Evolutionary conservation across 1,140 invertebrate species (phyloP).

Genomic region (Drosophila murphyi): DNA sequence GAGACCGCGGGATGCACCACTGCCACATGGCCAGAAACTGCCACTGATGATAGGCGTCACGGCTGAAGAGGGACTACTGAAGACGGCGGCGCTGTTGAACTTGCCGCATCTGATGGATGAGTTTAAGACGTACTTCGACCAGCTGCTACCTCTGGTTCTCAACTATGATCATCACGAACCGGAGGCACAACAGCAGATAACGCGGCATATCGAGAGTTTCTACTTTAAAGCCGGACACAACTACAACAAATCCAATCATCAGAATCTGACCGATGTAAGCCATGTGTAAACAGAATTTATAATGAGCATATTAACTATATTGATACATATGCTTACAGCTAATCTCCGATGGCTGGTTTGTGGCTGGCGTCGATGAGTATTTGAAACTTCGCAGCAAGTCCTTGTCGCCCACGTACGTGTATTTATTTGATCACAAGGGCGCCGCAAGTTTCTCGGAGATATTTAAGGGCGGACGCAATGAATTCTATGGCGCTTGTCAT

Average conservation of each 20-base stretch:
- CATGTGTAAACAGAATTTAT: neutral
- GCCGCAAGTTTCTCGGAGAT: slow-evolving; percentile 89
- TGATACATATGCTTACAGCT: slow-evolving; percentile 85
- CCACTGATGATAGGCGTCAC: slow-evolving; percentile 89
- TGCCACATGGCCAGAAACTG: slow-evolving; percentile 86
- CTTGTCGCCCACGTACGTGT: slow-evolving; percentile 87
- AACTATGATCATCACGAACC: slow-evolving; percentile 87
- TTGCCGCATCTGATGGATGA: slow-evolving; percentile 84
- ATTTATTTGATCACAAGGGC: slow-evolving; percentile 88
- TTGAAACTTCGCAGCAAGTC: slow-evolving; percentile 85
- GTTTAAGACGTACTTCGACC: slow-evolving; percentile 86
- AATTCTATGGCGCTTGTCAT: slow-evolving; percentile 89
- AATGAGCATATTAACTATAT: neutral
- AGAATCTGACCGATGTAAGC: slow-evolving; percentile 86
- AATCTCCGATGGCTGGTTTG: slow-evolving; percentile 89
- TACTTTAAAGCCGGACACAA: slow-evolving; percentile 86
- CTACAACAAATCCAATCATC: slow-evolving; percentile 85
- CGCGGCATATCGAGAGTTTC: slow-evolving; percentile 86
- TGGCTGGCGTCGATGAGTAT: slow-evolving; percentile 86
- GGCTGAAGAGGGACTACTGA: slow-evolving; percentile 88
- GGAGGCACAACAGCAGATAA: slow-evolving; percentile 84
- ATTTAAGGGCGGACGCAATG: slow-evolving; percentile 86
- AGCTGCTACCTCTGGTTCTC: slow-evolving; percentile 87
- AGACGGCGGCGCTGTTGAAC: slow-evolving; percentile 85
- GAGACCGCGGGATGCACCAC: slow-evolving; percentile 85